These are phyloP conservation scores for Manacus vitellinus DNA, from an alignment of 2,113 vertebrate genomes.

Conservation along the genomic window DNA sequence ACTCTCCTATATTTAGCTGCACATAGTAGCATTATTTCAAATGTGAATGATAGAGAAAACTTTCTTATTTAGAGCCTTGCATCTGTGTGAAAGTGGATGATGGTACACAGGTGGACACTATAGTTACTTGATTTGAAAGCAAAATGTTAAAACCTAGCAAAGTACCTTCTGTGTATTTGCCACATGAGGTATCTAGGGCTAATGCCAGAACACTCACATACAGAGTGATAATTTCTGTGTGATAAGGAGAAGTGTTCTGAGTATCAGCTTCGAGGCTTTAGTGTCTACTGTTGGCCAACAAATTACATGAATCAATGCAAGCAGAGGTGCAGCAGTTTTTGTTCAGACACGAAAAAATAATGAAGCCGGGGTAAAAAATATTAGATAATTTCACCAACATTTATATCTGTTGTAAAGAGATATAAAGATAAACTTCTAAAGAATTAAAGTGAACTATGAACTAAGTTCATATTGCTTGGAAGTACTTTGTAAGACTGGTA, in stretches of 20 bases:
- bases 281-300: neutral
- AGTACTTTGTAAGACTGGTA: neutral
- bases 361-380: neutral
- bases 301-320: neutral
- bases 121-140: neutral
- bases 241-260: neutral
- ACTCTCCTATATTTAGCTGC: neutral
- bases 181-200: neutral
- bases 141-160: neutral
- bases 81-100: neutral
- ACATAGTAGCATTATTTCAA: neutral
- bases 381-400: neutral
- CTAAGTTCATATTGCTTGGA: neutral
- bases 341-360: neutral
- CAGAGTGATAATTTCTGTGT: neutral
- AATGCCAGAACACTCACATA: neutral
- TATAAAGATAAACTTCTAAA: neutral
- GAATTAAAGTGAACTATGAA: neutral
- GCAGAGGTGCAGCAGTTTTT: neutral
- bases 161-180: neutral
- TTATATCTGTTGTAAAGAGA: neutral
- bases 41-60: neutral
- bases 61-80: neutral
- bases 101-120: neutral
- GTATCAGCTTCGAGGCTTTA: neutral